Base-by-base conservation (phyloP, 37 sponge, comb jelly and placozoan species). In the Ianthella basta region DNA sequence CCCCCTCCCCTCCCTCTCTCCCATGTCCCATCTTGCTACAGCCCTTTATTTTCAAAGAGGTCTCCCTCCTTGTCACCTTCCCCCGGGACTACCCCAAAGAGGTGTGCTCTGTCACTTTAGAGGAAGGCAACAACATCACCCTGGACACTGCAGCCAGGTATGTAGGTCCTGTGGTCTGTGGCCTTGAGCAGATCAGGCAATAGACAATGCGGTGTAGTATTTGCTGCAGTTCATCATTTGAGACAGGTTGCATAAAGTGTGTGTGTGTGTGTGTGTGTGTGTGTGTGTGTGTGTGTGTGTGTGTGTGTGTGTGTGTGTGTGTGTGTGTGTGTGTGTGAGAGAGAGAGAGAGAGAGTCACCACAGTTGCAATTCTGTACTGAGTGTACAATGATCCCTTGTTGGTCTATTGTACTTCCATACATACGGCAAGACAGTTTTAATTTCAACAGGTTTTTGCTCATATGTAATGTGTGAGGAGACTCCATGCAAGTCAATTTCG, bases 61-160 rank as follows among this genome's bases (percentile, higher is more conserved):
- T 83, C 24, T 59, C 55, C 70, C 54, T 81, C 25, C 0, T 44
- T 13, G 74, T 82, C n/a, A 86, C 82, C 4, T 85, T 90, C 56
- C 91, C 83, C 55, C 40, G 8, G 0, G 36, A 53, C 77, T 25
- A 93, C 95, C 60, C 82, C 89, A n/a, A 21, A 4, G 25, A 41
- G 41, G 60, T 53, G 34, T 56, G 72, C 55, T 18, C 64, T 33
- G 79, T 77, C 39, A 36, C 20, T 44, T 2, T 83, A 56, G 65
- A 63, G 21, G 56, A 83, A n/a, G 80, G 66, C 57, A 65, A 83
- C 54, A 55, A 29, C 4, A 61, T 89, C 4, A 25, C 29, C 60
- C 50, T 60, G 0, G 37, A 65, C 4, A 18, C 24, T 18, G n/a
- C 70, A 55, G 0, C 57, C 27, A 44, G 50, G 50, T 61, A 13